Evolutionary conservation across 2,888 invertebrate genomes (phyloP).

Genomic region (Clivina fossor): DNA sequence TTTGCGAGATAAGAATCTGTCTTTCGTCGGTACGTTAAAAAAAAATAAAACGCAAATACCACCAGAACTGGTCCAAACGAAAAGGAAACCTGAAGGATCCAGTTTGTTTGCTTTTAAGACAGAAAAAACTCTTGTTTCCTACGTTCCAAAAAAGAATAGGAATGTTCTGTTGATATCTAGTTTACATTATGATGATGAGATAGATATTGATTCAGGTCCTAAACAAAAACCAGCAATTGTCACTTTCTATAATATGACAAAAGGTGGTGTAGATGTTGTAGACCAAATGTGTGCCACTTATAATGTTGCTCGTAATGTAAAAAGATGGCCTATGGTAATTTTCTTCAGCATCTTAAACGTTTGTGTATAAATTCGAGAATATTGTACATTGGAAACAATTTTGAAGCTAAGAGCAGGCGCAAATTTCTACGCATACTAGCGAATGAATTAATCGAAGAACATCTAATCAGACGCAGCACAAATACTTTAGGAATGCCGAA

Average conservation of each 20-base stretch:
- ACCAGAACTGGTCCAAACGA: neutral
- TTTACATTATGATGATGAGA: too few species aligned
- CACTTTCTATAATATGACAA: slow-evolving; percentile 6
- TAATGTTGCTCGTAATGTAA: slow-evolving; percentile 1
- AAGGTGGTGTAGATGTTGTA: neutral
- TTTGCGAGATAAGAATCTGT: slow-evolving; percentile 26
- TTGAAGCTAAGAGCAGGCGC: too few species aligned
- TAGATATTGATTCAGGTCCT: too few species aligned
- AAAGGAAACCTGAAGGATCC: neutral
- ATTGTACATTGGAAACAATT: too few species aligned
- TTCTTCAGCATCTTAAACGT: slow-evolving; percentile 7
- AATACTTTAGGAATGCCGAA: too few species aligned
- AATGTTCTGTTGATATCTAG: neutral
- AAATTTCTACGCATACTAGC: too few species aligned
- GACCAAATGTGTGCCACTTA: slow-evolving; percentile 10
- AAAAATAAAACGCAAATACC: slow-evolving; percentile 18
- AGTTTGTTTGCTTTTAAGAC: slow-evolving; percentile 10
- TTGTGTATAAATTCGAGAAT: too few species aligned
- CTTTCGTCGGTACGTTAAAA: slow-evolving; percentile 30
- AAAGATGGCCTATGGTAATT: slow-evolving; percentile 6
- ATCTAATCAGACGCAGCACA: too few species aligned
- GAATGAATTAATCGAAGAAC: too few species aligned
- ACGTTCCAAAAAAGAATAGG: slow-evolving; percentile 5
- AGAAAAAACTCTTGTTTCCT: slow-evolving; percentile 5
- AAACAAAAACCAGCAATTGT: slow-evolving; percentile 7